A percentile compares a stretch with the other conserved stretches of the same genome.
Conservation (phyloP, 2,888 invertebrate genomes). For the Megalurothrips usitatus region DNA sequence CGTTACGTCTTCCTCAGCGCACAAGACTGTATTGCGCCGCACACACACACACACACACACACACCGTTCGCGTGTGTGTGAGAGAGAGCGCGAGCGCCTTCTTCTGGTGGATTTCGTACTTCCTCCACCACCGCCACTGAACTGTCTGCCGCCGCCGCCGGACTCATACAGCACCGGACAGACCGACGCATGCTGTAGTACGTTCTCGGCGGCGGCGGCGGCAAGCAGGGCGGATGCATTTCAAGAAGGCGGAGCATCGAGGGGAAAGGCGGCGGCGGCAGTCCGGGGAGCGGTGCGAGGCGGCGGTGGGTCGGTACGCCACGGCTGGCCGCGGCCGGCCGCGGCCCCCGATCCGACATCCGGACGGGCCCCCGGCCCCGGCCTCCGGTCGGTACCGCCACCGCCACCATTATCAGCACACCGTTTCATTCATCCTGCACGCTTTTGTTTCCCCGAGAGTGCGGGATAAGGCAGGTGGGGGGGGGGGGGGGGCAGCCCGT, state of each 20-base stretch:
- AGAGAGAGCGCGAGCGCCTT: neutral
- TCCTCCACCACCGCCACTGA: neutral
- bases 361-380: neutral
- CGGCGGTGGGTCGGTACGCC: neutral
- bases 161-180: no score
- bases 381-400: neutral
- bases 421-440: constrained; percentile 11
- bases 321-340: no score
- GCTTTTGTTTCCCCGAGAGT: constrained; percentile 22
- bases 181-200: no score
- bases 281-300: neutral
- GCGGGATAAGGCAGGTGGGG: constrained; percentile 36
- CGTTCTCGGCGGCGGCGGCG: no score
- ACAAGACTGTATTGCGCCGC: no score
- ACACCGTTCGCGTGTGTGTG: neutral
- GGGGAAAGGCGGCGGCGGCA: neutral
- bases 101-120: neutral
- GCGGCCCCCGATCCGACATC: neutral
- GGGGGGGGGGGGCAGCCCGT: no score
- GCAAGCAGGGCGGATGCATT: neutral
- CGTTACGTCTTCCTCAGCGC: no score
- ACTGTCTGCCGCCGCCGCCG: neutral
- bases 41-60: no score
- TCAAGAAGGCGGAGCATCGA: neutral
- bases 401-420: neutral